Evolutionary conservation across 2,888 invertebrate species (phyloP), one percentile per base, ranked within the genome.

Genomic region (Thymelicus acteon): DNA sequence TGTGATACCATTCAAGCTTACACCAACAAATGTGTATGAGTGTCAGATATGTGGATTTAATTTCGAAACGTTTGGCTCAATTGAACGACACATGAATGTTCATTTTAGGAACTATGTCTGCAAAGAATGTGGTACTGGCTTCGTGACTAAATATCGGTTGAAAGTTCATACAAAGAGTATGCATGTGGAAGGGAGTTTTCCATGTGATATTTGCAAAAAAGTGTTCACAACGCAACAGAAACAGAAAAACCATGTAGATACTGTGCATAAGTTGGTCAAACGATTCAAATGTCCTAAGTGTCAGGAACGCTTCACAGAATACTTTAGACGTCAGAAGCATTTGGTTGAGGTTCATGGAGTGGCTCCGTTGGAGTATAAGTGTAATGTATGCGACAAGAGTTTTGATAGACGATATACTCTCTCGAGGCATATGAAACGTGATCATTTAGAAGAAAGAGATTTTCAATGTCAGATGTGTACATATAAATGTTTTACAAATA

Each of bases 21-120:
- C 83, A 0, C 74, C 78, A 0, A 77, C 77, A 0, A 84, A 83
- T 6, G 78, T 84, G 0, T 88, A 80, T 7, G 86, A 88, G 8
- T 93, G 93, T 49, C 89, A 89, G 74, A 73, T 89, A 0, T 92
- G 92, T 7, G 87, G 85, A 0, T 87, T 87, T 19, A 84, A 75
- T 8, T 92, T 89, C 49, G 91, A 92, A 71, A 92, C 92, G 0
- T 92, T 92, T 64, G 92, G 92, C 0, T 85, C 92, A 0, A 88
- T 91, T 0, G 92, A 92, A 44, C 68, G 90, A 0, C 92, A 93
- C 72, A 93, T 93, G 93, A 92, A 92, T 6, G 84, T 86, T 0
- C 92, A 93, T 72, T 93, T 83, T 71, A 85, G 90, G 39, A 92
- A 92, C 19, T 90, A 88, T 31, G 86, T 92, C 0, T 92, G 92